Base-by-base conservation (phyloP, 2,888 invertebrate genomes). In the Rotaria magnacalcarata region DNA sequence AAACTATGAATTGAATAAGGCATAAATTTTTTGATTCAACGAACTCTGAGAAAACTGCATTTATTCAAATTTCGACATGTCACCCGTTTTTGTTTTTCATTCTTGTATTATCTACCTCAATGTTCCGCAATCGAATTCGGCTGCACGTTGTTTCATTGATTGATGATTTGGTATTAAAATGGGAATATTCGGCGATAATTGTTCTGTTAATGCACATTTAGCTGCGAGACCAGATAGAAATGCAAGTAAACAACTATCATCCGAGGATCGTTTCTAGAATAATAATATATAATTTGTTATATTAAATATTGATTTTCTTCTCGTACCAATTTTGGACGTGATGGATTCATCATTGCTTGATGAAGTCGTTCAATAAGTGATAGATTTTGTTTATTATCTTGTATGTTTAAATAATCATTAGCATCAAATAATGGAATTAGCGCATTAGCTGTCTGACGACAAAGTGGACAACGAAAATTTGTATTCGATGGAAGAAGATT, bases 401-500 rank as follows among this genome's bases (percentile, higher is more conserved):
- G 2, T n/a, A 14, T 47, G 19, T 24, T 47, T 47, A 24, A 47
- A 47, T 80, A 80, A n/a, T 80, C 80, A 11, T 43, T 47, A 47
- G 10, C 8, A 80, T 80, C 80, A n/a, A 80, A 80, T 34, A 87
- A 41, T 1, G 93, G 97, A 89, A 97, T 93, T 89, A 96, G 95
- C 19, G 95, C 94, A 91, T 96, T 96, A 0, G 95, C 95, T 86
- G 95, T 91, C 92, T 97, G 96, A 24, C 97, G 93, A 92, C 97
- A 98, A 88, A 97, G 93, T 50, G 97, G 97, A 92, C 97, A 97
- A 89, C 94, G 94, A 92, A 96, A 97, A 60, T 92, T 93, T 89
- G 94, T 88, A 8, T 50, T 84, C 6, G 52, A 50, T n/a, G 54
- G 84, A 54, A 86, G 84, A 24, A 84, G 7, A 50, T 52, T 41